Evolutionary conservation across 1,140 invertebrate species (phyloP), one percentile per base, ranked within the genome.

Genomic region (Drosophila virilis): DNA sequence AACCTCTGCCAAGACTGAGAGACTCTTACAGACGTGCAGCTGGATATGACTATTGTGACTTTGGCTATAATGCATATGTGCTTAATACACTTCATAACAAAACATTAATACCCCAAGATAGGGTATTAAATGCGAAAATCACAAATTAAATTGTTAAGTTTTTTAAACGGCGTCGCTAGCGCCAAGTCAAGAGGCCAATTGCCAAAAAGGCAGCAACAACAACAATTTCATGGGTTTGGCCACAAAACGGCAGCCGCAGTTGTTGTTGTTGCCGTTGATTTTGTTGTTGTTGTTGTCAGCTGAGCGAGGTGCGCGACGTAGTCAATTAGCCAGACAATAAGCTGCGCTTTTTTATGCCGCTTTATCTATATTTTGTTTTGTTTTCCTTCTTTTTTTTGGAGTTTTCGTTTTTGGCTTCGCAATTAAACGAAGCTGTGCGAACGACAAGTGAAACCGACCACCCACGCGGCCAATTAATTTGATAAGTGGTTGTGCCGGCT

Each of bases 121-220:
- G 42, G 15, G 42, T 43, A 43, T 43, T 15, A 52, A 40, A 50
- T 46, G 35, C 43, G 40, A 54, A 78, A 62, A 60, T 43, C 33
- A 22, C 65, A 74, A 80, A 78, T 80, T 78, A 80, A 84, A 80
- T 84, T 86, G 82, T 78, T 78, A 67, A 79, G 40, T 80, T 80
- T 67, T 77, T 55, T 77, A 80, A 85, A 57, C 64, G 65, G 40
- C 51, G 67, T 54, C 55, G 64, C 66, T 54, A 67, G 59, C 54
- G 76, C 45, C 13, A 61, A 40, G 69, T 66, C 69, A 66, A 78
- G 67, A 72, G 62, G 54, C 58, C 61, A 66, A 75, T 38, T 51
- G 8, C 40, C 43, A 51, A 35, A 48, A 40, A 50, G 50, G 17
- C 15, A 48, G 9, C 22, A 48, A 42, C 28, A 32, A 13, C 45